Percentiles rank a stretch among this genome's conserved stretches.
These are phyloP conservation scores for Tenebrio molitor DNA, from an alignment of 1,140 invertebrate species.

Conservation along the genomic window DNA sequence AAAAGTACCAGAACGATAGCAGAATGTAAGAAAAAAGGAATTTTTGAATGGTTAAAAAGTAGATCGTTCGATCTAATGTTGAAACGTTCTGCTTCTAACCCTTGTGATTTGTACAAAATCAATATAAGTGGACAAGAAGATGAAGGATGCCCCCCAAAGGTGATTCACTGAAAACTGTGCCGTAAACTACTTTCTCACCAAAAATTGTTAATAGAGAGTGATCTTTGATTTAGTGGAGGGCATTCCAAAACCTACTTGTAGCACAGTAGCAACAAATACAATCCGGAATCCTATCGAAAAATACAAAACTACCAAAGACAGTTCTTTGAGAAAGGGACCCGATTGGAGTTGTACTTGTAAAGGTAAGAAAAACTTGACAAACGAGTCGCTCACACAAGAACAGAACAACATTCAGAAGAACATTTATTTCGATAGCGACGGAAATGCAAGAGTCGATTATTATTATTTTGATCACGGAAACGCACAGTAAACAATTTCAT, in stretches of 20 bases:
- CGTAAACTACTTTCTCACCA: not conserved
- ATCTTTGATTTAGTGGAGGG: conserved; percentile 61
- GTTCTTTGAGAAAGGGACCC: conserved; percentile 2
- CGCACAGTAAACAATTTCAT: conserved; percentile 66
- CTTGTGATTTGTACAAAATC: conserved; percentile 61
- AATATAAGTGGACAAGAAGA: conserved; percentile 57
- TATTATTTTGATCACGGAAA: conserved; percentile 79
- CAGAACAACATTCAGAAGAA: conserved; percentile 47
- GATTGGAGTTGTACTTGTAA: not conserved
- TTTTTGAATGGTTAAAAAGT: conserved; percentile 1
- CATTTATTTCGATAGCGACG: conserved; percentile 47
- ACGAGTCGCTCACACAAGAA: conserved; percentile 3
- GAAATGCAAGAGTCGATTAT: conserved; percentile 70
- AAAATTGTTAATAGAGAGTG: too few species aligned
- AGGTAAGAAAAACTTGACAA: not conserved
- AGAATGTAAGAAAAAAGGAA: conserved; percentile 2
- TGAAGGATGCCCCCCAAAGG: conserved; percentile 57
- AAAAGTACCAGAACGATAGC: not conserved
- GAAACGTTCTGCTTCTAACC: conserved; percentile 23
- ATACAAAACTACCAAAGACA: conserved; percentile 25
- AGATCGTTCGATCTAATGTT: conserved; percentile 25
- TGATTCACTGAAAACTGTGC: conserved; percentile 46
- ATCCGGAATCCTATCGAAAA: conserved; percentile 35
- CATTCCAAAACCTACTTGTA: conserved; percentile 52
- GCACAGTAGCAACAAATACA: conserved; percentile 54